Base-by-base conservation (phyloP, 2,888 invertebrate genomes). In the Trissonchulus sp. region DNA sequence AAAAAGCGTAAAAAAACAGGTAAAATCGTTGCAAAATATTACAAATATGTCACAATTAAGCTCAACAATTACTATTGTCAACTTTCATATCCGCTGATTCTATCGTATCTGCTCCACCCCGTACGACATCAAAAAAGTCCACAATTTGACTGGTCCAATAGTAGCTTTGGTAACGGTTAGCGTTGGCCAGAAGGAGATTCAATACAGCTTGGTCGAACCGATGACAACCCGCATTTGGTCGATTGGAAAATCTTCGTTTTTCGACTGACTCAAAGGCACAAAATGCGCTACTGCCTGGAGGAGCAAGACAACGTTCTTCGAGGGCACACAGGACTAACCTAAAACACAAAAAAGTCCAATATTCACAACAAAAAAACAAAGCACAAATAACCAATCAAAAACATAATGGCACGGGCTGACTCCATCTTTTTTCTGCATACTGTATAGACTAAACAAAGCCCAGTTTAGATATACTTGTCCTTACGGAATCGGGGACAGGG, bases 151-250 rank as follows among this genome's bases (percentile, higher is more conserved):
- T 72, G 28, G 72, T 28, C 37, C 48, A 84, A 35, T 78, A 78
- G 0, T 76, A 77, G 30, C 78, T 77, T 60, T 85, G 81, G 78
- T 81, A 84, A 71, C 81, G 68, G 76, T 83, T 83, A 79, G 79
- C 79, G 37, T 85, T 85, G 76, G 84, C 83, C 35, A 85, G 73
- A n/a, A 86, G 78, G 2, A 86, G 80, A 77, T 86, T 86, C 23
- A 86, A 78, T 2, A 84, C 85, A 0, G 85, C 84, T 79, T 85
- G 84, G 73, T 85, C 84, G 72, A 80, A 85, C 18, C 83, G 76
- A 78, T 85, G 85, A 74, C 85, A 85, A 2, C 80, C 79, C 30
- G 81, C 79, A 73, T 84, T 84, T 3, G 74, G 69, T 28, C 77
- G 68, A 38, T n/a, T n/a, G n/a, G n/a, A n/a, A n/a, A n/a, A n/a